phyloP scores from a whole-genome alignment of 2,113 vertebrate genomes.

The Hippocampus guttulatus region DNA sequence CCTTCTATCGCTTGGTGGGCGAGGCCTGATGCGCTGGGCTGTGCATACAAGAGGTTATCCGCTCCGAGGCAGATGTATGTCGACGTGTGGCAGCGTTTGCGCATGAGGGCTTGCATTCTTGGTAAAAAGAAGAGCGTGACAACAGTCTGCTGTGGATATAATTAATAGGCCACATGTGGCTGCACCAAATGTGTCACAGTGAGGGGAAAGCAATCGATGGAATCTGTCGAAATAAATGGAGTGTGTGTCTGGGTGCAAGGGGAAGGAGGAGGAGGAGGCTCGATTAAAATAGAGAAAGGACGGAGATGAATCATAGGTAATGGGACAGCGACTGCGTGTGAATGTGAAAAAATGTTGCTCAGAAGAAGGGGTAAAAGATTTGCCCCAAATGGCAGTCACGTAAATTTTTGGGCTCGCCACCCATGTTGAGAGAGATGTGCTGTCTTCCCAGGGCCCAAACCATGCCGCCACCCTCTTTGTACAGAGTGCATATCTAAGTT shows the following conservation, averaged over 20 bases:
- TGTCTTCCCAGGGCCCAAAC: conserved; percentile 33
- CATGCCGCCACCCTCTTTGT: conserved; percentile 50
- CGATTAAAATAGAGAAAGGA: conserved; percentile 11
- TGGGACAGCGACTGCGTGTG: background rate
- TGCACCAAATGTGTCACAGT: conserved; percentile 73
- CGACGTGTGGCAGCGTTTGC: conserved; percentile 7
- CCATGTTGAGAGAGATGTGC: conserved; percentile 26
- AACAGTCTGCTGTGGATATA: conserved; percentile 71
- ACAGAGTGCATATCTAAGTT: conserved; percentile 57
- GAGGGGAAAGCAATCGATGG: conserved; percentile 72
- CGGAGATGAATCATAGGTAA: conserved; percentile 19
- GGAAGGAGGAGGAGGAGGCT: conserved; percentile 2
- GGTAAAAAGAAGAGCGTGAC: conserved; percentile 57
- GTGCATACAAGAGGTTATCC: conserved; percentile 22
- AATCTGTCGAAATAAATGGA: conserved; percentile 54
- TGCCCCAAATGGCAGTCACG: conserved; percentile 8
- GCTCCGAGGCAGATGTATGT: conserved; percentile 28
- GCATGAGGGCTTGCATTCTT: conserved; percentile 44
- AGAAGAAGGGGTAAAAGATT: conserved; percentile 6
- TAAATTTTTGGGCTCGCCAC: conserved; percentile 23
- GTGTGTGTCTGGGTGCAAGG: conserved; percentile 21
- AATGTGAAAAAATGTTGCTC: conserved; percentile 9
- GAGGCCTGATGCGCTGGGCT: conserved; percentile 35
- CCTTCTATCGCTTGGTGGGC: conserved; percentile 21
- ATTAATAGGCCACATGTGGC: conserved; percentile 73